Percentiles rank a stretch among this genome's conserved stretches.
These are phyloP conservation scores for Stichopus horrens DNA, from an alignment of 53 echinoderm and acorn worm species.

Conservation along the genomic window DNA sequence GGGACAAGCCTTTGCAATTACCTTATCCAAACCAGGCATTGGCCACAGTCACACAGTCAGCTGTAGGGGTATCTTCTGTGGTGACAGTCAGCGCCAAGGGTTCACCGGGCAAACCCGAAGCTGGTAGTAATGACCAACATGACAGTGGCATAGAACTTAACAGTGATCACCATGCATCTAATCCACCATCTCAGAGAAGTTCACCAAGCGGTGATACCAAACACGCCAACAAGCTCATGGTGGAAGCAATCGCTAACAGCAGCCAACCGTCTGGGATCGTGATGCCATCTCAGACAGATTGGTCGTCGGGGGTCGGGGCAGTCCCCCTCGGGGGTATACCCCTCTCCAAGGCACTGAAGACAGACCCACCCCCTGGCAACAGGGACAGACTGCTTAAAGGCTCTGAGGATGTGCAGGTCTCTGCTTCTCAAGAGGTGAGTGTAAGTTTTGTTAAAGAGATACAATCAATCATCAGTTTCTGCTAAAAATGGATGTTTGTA, in stretches of 20 bases:
- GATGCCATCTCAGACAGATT: constrained; percentile 44
- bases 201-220: constrained; percentile 72
- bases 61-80: background rate
- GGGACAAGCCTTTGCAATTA: constrained; percentile 86
- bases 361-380: constrained; percentile 43
- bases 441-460: background rate
- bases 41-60: background rate
- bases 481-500: background rate
- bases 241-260: constrained; percentile 43
- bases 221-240: constrained; percentile 18
- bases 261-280: constrained; percentile 29
- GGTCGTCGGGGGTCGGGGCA: constrained; percentile 34
- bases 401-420: background rate
- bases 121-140: constrained; percentile 73
- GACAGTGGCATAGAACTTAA: constrained; percentile 97
- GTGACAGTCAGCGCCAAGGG: constrained; percentile 15
- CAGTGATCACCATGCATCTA: constrained; percentile 94
- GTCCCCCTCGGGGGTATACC: constrained; percentile 32
- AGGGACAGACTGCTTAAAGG: constrained; percentile 24
- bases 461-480: background rate
- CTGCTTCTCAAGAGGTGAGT: constrained; percentile 36
- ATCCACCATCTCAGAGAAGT: constrained; percentile 88
- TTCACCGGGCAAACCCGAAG: constrained; percentile 36
- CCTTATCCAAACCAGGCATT: constrained; percentile 32
- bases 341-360: constrained; percentile 46